These are phyloP conservation scores for Drosophila kepulauana DNA, from an alignment of 1,140 invertebrate genomes.

Conservation along the genomic window DNA sequence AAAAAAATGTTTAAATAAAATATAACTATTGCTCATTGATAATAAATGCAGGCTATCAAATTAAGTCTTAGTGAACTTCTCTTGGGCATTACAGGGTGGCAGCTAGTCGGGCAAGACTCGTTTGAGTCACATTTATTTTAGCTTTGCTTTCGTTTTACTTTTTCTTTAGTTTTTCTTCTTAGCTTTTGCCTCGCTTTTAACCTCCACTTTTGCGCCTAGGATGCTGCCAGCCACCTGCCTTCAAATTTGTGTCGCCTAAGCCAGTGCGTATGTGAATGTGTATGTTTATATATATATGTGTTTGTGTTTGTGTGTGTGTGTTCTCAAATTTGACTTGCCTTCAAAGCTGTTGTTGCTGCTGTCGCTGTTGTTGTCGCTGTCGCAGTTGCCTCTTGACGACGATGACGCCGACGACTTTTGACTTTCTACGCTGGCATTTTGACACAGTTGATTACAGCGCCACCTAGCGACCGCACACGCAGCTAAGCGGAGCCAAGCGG, in stretches of 20 bases:
- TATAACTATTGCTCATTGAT: too few species aligned
- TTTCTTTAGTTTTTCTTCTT: conserved; percentile 46
- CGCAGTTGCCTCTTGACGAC: conserved; percentile 61
- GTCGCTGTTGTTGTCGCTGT: conserved; percentile 29
- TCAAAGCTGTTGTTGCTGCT: conserved; percentile 28
- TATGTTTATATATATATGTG: conserved; percentile 13
- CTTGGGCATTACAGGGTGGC: not conserved
- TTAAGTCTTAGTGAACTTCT: not conserved
- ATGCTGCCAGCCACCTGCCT: conserved; percentile 68
- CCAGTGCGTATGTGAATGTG: conserved; percentile 13
- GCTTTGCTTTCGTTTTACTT: conserved; percentile 38
- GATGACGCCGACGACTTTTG: conserved; percentile 61
- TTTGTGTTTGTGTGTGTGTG: conserved; percentile 32
- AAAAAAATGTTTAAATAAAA: too few species aligned
- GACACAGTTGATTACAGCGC: conserved; percentile 80
- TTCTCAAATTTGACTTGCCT: conserved; percentile 68
- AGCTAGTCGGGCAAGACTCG: conserved; percentile 19
- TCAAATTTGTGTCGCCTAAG: conserved; percentile 51
- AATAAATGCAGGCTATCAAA: too few species aligned
- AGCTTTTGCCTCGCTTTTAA: conserved; percentile 62
- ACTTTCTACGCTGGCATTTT: conserved; percentile 79
- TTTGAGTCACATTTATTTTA: conserved; percentile 18
- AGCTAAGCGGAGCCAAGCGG: conserved; percentile 28
- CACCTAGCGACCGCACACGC: conserved; percentile 66
- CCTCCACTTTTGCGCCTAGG: conserved; percentile 68